Evolutionary conservation across 2,888 invertebrate species (phyloP).

Genomic region (Masnerella sp.): DNA sequence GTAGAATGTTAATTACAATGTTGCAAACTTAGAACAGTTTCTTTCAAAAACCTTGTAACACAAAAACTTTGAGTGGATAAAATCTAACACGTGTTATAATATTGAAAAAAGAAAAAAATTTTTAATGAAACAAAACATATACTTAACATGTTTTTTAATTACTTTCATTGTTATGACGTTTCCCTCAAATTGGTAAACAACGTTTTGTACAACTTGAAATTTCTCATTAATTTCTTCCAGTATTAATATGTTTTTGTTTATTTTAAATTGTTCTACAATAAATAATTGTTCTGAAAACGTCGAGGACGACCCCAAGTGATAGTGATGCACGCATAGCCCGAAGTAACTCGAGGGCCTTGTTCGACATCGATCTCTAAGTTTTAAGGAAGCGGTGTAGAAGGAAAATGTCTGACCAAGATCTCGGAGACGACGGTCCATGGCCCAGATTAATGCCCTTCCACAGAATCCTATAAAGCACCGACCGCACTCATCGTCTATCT

Average conservation of each 20-base stretch:
- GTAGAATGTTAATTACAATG: constrained; percentile 54
- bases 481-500: constrained; percentile 63
- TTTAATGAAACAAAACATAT: no score
- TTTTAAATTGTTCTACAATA: no score
- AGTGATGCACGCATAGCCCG: constrained; percentile 43
- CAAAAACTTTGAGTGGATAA: constrained; percentile 24
- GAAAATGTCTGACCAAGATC: constrained; percentile 63
- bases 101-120: no score
- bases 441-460: constrained; percentile 75
- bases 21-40: constrained; percentile 30
- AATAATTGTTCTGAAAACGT: constrained; percentile 19
- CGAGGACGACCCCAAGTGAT: constrained; percentile 46
- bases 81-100: no score
- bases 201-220: no score
- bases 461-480: constrained; percentile 71
- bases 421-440: constrained; percentile 70
- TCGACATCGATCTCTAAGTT: constrained; percentile 64
- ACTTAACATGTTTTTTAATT: no score
- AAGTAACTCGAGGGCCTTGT: constrained; percentile 64
- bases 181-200: no score
- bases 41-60: constrained; percentile 54
- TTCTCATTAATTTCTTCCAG: no score
- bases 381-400: constrained; percentile 61
- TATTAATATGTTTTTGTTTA: no score
- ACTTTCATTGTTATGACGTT: no score